Evolutionary conservation across 2,113 vertebrate genomes (phyloP).

Genomic region (Antidorcas marsupialis): DNA sequence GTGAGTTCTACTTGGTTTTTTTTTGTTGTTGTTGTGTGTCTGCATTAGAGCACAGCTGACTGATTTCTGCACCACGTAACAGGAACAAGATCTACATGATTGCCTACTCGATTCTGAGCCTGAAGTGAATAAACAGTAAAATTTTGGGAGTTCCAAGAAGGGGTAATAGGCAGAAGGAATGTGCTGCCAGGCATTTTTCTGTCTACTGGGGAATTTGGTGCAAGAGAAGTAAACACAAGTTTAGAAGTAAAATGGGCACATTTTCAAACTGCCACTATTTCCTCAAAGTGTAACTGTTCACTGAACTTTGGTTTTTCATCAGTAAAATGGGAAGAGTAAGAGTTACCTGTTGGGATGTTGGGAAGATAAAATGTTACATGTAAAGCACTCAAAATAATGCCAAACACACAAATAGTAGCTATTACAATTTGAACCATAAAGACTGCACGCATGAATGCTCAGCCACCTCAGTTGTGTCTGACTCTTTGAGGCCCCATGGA

Average conservation of each 20-base stretch:
- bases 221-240: background rate
- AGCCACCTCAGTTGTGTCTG: background rate
- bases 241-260: background rate
- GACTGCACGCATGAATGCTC: background rate
- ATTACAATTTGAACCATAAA: constrained; percentile 46
- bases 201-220: background rate
- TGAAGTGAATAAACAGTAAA: background rate
- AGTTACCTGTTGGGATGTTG: background rate
- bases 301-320: background rate
- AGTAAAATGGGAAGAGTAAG: constrained; percentile 12
- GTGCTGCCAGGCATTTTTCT: background rate
- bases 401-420: constrained; percentile 9
- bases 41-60: background rate
- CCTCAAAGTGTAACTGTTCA: background rate
- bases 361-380: background rate
- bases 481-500: background rate
- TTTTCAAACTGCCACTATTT: background rate
- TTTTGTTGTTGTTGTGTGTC: background rate
- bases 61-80: background rate
- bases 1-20: background rate
- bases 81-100: background rate
- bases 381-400: background rate
- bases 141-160: background rate
- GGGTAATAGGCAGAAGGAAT: background rate
- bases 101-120: background rate